Percentiles rank a stretch among this genome's conserved stretches.
Conservation (phyloP, 2,797 vertebrate genomes). For the Peromyscus attwateri region DNA sequence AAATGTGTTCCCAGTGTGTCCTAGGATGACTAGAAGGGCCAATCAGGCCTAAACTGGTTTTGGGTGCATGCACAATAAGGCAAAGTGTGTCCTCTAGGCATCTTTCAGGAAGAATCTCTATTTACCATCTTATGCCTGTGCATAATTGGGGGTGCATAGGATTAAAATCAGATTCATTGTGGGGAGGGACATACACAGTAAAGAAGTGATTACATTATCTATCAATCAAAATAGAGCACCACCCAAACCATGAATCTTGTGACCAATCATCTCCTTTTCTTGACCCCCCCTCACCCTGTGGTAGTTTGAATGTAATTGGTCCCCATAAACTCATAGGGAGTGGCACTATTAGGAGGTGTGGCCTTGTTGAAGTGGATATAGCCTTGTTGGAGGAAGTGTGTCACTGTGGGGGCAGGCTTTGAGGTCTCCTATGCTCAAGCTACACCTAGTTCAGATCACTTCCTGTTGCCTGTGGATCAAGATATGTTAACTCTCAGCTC, state of each 20-base stretch:
- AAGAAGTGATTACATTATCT: neutral
- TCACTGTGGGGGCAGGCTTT: neutral
- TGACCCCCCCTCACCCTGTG: neutral
- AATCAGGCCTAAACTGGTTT: neutral
- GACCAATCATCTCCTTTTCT: neutral
- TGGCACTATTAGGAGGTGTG: neutral
- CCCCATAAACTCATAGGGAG: neutral
- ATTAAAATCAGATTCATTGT: neutral
- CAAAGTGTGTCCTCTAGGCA: neutral
- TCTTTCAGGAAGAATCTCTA: neutral
- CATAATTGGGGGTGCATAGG: too few species aligned
- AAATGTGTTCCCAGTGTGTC: neutral
- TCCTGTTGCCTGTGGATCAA: neutral
- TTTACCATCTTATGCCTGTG: neutral
- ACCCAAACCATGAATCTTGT: neutral
- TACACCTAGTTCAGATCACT: neutral
- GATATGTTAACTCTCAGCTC: neutral
- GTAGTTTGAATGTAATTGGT: neutral
- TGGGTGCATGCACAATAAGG: neutral
- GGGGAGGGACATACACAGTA: neutral
- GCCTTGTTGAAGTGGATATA: neutral
- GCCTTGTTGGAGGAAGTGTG: neutral
- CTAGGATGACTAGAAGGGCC: neutral
- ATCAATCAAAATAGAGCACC: neutral
- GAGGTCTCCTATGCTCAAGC: neutral